phyloP scores from a whole-genome alignment of 2,113 vertebrate species.

The Pyrgilauda ruficollis region DNA sequence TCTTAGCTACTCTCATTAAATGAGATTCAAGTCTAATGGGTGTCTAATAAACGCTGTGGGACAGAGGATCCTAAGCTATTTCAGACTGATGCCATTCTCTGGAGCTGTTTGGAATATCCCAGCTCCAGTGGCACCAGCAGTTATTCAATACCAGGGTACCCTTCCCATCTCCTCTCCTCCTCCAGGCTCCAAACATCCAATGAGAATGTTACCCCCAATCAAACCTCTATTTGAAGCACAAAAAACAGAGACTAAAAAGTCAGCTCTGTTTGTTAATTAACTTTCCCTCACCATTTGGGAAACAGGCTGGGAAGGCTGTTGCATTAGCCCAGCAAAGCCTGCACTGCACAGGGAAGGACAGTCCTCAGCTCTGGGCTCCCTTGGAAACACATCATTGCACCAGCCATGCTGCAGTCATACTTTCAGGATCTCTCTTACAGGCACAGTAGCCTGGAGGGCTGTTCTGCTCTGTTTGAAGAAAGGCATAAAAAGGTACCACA shows the following conservation, averaged over 20 bases:
- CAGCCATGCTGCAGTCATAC: not conserved
- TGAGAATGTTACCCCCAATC: not conserved
- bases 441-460: not conserved
- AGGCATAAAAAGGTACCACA: not conserved
- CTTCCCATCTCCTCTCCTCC: not conserved
- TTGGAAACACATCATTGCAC: not conserved
- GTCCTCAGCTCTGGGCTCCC: not conserved
- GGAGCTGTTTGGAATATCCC: not conserved
- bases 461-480: not conserved
- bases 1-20: not conserved
- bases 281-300: not conserved
- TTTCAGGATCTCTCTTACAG: not conserved
- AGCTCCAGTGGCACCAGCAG: not conserved
- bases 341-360: not conserved
- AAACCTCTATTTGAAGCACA: not conserved
- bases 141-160: not conserved
- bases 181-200: not conserved
- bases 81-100: not conserved
- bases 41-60: rapidly evolving
- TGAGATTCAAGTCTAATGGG: not conserved
- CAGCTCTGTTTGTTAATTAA: not conserved
- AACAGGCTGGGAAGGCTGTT: not conserved
- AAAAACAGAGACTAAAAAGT: not conserved
- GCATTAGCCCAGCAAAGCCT: not conserved
- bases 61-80: not conserved